phyloP scores from a whole-genome alignment of 2,113 vertebrate species.

The Rhinopomastus cyanomelas region DNA sequence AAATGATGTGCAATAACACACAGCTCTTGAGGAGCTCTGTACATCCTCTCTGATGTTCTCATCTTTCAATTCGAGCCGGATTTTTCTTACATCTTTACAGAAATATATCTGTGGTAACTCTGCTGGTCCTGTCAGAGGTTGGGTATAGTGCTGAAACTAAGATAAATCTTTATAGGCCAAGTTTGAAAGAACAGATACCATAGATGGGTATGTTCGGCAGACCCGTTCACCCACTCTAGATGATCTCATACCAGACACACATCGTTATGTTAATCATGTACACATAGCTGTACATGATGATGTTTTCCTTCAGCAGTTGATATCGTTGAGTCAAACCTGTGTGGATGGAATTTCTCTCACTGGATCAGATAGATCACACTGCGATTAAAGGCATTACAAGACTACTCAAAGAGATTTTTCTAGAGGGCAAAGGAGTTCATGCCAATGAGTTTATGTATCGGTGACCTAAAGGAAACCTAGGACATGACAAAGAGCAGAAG shows the following conservation, averaged over 20 bases:
- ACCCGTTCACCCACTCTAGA: background rate
- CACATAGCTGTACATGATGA: accelerated
- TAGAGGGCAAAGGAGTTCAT: background rate
- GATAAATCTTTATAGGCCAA: background rate
- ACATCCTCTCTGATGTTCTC: background rate
- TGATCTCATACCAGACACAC: background rate
- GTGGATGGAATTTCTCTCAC: accelerated
- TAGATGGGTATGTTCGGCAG: background rate
- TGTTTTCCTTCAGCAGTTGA: background rate
- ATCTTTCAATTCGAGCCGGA: background rate
- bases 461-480: background rate
- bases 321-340: background rate
- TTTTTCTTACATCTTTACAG: background rate
- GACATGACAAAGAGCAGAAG: background rate
- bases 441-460: background rate
- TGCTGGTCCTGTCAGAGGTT: background rate
- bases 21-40: background rate
- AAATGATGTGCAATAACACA: background rate
- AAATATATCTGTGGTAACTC: background rate
- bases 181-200: background rate
- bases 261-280: background rate
- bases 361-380: background rate
- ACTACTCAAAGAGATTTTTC: background rate
- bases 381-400: background rate
- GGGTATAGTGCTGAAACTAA: background rate